phyloP scores from a whole-genome alignment of 2,113 vertebrate species.

The Agapornis roseicollis region DNA sequence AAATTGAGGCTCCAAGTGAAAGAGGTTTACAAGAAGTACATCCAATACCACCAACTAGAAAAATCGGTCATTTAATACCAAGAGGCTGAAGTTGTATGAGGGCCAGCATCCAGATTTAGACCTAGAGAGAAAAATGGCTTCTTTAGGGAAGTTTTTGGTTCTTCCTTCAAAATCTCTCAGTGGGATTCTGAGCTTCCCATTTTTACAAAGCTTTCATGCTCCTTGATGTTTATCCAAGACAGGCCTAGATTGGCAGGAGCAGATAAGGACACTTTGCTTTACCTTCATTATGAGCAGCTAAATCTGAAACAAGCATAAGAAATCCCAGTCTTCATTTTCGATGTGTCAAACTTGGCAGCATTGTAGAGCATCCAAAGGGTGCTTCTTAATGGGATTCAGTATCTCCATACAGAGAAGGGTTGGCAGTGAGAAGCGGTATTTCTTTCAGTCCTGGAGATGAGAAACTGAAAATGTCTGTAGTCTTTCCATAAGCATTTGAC shows the following conservation, averaged over 20 bases:
- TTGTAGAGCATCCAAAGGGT: not conserved
- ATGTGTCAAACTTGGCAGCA: not conserved
- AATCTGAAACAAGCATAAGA: not conserved
- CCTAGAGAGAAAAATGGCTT: not conserved
- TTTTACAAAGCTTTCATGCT: not conserved
- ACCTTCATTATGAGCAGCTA: not conserved
- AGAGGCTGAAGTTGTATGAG: not conserved
- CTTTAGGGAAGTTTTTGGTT: not conserved
- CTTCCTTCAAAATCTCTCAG: not conserved
- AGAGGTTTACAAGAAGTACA: not conserved
- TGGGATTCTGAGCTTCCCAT: not conserved
- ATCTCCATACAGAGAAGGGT: not conserved
- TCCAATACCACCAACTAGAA: not conserved
- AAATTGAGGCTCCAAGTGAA: not conserved
- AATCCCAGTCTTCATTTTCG: not conserved
- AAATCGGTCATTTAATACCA: not conserved
- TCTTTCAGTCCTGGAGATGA: not conserved
- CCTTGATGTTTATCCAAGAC: not conserved
- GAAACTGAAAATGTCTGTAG: not conserved
- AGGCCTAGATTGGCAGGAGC: not conserved
- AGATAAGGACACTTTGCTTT: not conserved
- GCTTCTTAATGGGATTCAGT: not conserved
- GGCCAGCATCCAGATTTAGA: not conserved
- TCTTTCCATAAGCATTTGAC: fast-evolving
- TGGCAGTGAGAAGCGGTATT: not conserved